Evolutionary conservation across 1,140 invertebrate genomes (phyloP).

Genomic region (Bactericera cockerelli): DNA sequence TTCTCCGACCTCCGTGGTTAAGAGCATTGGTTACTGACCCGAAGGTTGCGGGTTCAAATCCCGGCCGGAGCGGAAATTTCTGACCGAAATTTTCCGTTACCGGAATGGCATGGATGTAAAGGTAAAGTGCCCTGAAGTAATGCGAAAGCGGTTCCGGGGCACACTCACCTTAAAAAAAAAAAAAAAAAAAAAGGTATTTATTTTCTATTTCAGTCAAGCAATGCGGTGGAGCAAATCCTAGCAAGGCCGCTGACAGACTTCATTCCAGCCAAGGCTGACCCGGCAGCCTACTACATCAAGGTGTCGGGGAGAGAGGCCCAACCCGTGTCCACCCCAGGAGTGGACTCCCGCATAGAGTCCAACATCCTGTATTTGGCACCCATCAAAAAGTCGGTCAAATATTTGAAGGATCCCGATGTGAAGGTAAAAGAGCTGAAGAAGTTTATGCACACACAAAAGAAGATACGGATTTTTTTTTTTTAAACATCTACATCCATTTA

Average conservation of each 20-base stretch:
- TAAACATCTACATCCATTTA: no score
- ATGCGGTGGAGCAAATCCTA: neutral
- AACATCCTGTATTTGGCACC: neutral
- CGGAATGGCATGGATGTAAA: no score
- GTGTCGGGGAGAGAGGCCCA: neutral
- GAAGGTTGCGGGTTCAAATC: no score
- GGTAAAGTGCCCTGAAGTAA: no score
- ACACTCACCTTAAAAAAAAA: no score
- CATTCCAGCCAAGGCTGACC: neutral
- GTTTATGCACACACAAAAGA: no score
- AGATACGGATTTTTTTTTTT: no score
- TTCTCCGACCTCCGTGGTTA: no score
- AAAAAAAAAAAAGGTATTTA: neutral
- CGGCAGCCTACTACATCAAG: neutral
- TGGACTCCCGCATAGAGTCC: neutral
- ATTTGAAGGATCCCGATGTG: neutral
- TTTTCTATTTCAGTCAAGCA: neutral
- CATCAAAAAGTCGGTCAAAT: neutral
- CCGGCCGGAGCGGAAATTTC: no score
- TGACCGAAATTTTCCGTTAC: no score
- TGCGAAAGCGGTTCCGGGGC: no score
- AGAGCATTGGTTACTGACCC: no score
- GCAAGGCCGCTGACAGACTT: neutral
- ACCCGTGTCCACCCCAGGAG: neutral
- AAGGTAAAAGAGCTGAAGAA: constrained; percentile 5